Evolutionary conservation across 2,113 vertebrate genomes (phyloP).

Genomic region (Melozone crissalis): DNA sequence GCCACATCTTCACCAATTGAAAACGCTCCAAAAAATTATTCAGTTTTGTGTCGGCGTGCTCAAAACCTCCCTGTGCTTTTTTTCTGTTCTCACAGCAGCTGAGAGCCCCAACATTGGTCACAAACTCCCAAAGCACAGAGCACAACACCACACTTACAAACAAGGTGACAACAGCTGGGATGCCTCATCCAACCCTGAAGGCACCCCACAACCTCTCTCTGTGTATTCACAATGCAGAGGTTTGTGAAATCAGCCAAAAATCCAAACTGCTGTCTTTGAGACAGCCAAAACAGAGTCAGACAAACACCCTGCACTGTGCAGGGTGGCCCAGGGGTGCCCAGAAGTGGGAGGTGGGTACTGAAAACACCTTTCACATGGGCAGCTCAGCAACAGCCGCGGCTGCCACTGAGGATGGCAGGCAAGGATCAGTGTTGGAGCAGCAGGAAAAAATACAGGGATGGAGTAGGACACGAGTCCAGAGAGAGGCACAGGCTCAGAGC

Average conservation of each 20-base stretch:
- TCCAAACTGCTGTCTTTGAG: background rate
- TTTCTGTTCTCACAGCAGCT: background rate
- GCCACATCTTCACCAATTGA: background rate
- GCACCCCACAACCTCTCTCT: background rate
- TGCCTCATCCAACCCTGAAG: background rate
- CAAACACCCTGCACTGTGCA: background rate
- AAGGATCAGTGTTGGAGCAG: background rate
- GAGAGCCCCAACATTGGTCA: background rate
- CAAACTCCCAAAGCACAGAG: background rate
- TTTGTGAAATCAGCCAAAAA: background rate
- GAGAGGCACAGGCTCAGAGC: background rate
- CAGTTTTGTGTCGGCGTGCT: background rate
- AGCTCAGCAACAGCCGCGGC: fast-evolving
- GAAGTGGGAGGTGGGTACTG: background rate
- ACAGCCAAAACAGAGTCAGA: background rate
- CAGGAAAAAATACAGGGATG: background rate
- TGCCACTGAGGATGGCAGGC: fast-evolving
- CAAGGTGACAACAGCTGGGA: background rate
- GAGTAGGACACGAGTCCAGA: fast-evolving
- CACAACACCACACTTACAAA: background rate
- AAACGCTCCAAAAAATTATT: background rate
- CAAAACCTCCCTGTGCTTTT: background rate
- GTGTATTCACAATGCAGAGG: fast-evolving
- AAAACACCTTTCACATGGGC: fast-evolving
- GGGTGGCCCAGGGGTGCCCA: background rate